phyloP scores from a whole-genome alignment of 2,888 invertebrate genomes.

The Esperia sulphurella region DNA sequence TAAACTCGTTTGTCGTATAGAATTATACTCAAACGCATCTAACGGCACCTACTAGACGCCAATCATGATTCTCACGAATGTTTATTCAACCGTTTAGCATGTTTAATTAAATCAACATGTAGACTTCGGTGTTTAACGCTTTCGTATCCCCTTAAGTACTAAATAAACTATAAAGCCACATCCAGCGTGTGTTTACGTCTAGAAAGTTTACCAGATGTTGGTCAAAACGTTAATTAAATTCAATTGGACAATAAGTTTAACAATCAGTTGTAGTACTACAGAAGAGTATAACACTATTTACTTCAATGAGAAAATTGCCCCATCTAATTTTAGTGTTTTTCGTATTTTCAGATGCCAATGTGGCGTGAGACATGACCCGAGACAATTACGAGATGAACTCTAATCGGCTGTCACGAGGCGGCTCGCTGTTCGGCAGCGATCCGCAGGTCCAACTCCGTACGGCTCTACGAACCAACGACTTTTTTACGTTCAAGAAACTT shows the following conservation, averaged over 20 bases:
- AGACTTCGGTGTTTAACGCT: constrained; percentile 32
- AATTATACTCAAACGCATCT: constrained; percentile 31
- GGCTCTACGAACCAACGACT: constrained; percentile 74
- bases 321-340: constrained; percentile 26
- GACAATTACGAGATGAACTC: constrained; percentile 73
- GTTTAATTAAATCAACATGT: constrained; percentile 46
- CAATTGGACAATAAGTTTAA: constrained; percentile 50
- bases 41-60: constrained; percentile 24
- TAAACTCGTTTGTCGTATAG: constrained; percentile 17
- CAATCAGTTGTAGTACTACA: constrained; percentile 38
- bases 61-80: constrained; percentile 53
- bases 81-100: constrained; percentile 46
- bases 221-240: constrained; percentile 35
- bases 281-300: constrained; percentile 38
- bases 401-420: constrained; percentile 56
- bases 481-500: constrained; percentile 70
- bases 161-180: constrained; percentile 1
- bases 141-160: constrained; percentile 11
- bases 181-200: constrained; percentile 9
- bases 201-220: constrained; percentile 37
- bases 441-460: constrained; percentile 72
- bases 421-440: constrained; percentile 66
- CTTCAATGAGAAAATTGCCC: constrained; percentile 49
- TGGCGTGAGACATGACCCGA: constrained; percentile 54
- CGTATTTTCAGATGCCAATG: constrained; percentile 68